Base-by-base conservation (phyloP, 1,140 invertebrate genomes). In the Zophobas morio region DNA sequence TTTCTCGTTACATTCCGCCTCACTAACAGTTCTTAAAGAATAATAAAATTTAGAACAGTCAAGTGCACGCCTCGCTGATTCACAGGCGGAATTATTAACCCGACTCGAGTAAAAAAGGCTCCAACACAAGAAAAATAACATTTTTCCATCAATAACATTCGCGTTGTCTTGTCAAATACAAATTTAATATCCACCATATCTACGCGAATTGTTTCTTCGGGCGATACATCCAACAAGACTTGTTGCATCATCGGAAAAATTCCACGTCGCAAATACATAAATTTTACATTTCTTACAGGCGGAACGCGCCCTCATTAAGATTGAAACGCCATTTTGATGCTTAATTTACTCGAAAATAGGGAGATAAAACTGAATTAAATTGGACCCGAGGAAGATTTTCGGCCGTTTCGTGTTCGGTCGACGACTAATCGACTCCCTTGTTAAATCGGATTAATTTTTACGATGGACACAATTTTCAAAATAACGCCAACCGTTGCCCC, bases 131-230 rank as follows among this genome's bases (percentile, higher is more conserved):
- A 42, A 66, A 66, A 66, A 66, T 42, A 66, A 40, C 40, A 66
- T 66, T 42, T 33, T 46, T 66, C 60, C 60, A 66, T 66, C 60
- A 66, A 66, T 66, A 66, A 66, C 60, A 66, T 66, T 66, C 60
- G 39, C 60, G 39, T 66, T 66, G 60, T 66, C 60, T 66, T 66
- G 60, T 66, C 60, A 66, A 66, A 66, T 66, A 66, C 60, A 66
- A 66, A 66, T 66, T 66, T 66, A 66, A 66, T 66, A 66, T 66
- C 60, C 60, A 39, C 60, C 60, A 42, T 66, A 20, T 20, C 20
- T 20, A 66, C 60, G 42, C 8, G 60, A 42, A 66, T 42, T 66
- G 60, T 66, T 66, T 66, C 60, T 66, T 42, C 36, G 39, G 60
- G 60, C 60, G 60, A 40, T 66, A 66, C 56, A 60, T 60, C 56